Evolutionary conservation across 1,140 invertebrate species (phyloP).

Genomic region (Amyelois transitella): DNA sequence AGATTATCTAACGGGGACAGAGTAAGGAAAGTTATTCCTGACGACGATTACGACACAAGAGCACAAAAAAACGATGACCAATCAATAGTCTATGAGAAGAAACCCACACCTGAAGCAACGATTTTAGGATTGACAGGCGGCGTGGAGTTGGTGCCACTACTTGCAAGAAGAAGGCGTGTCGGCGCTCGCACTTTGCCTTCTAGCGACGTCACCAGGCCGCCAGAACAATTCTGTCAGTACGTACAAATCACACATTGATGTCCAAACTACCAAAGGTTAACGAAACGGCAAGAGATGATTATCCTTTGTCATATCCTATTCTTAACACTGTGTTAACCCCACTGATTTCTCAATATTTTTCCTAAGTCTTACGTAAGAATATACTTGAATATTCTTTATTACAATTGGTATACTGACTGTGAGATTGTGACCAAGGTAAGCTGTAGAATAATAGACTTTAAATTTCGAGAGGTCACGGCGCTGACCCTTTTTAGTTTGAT

Average conservation of each 20-base stretch:
- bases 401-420: neutral
- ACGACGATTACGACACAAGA: constrained; percentile 21
- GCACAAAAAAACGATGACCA: constrained; percentile 12
- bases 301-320: neutral
- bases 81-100: constrained; percentile 34
- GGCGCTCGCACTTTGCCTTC: constrained; percentile 64
- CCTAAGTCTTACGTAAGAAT: neutral
- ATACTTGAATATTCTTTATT: neutral
- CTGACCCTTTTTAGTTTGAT: constrained; percentile 13
- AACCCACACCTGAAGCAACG: constrained; percentile 65
- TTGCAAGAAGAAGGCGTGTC: constrained; percentile 73
- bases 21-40: constrained; percentile 25
- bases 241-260: constrained; percentile 23
- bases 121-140: constrained; percentile 75
- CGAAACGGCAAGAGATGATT: constrained; percentile 7
- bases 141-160: constrained; percentile 80
- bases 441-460: constrained; percentile 15
- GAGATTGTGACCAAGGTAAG: constrained; percentile 1
- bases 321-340: neutral
- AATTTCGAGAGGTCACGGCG: constrained; percentile 15
- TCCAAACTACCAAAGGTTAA: constrained; percentile 1
- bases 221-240: constrained; percentile 57
- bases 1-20: constrained; percentile 48
- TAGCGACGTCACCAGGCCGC: constrained; percentile 77
- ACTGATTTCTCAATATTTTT: neutral